These are phyloP conservation scores for Catocala sponsa DNA, from an alignment of 2,888 invertebrate genomes.

Conservation along the genomic window DNA sequence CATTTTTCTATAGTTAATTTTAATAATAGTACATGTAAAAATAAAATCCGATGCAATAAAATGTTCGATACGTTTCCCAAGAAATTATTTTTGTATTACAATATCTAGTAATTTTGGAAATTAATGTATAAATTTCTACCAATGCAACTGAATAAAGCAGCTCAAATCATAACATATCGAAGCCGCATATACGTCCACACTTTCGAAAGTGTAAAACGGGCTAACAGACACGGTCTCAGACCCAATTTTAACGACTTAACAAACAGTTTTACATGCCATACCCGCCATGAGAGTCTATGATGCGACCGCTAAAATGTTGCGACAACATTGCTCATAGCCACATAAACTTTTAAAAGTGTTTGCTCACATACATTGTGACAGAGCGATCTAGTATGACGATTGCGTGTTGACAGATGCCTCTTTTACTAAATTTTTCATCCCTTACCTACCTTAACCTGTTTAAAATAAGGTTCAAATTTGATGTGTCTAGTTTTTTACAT, in stretches of 20 bases:
- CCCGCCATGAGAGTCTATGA: slow-evolving; percentile 78
- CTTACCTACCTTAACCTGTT: slow-evolving; percentile 38
- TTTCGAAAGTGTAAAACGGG: slow-evolving; percentile 74
- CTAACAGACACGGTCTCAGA: slow-evolving; percentile 67
- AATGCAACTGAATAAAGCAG: slow-evolving; percentile 7
- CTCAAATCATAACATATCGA: slow-evolving; percentile 50
- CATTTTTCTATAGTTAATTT: too few relatives aligned
- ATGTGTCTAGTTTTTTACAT: slow-evolving; percentile 32
- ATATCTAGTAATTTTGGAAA: too few relatives aligned
- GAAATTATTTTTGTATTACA: too few relatives aligned
- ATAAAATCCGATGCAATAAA: too few relatives aligned
- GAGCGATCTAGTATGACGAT: slow-evolving; percentile 79
- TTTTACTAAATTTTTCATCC: slow-evolving; percentile 21
- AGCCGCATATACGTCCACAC: slow-evolving; percentile 50
- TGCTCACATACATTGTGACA: slow-evolving; percentile 77
- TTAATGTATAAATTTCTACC: too few relatives aligned
- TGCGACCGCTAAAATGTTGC: slow-evolving; percentile 80
- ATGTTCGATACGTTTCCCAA: too few relatives aligned
- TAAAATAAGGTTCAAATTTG: slow-evolving; percentile 51
- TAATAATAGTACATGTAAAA: too few relatives aligned
- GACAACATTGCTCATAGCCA: slow-evolving; percentile 83
- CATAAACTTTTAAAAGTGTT: slow-evolving; percentile 87
- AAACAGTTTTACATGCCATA: slow-evolving; percentile 64
- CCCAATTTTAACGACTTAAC: slow-evolving; percentile 77
- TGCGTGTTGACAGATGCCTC: slow-evolving; percentile 70